A percentile compares a stretch with the other conserved stretches of the same genome.
phyloP scores from a whole-genome alignment of 2,888 invertebrate genomes.

The Unio delphinus region DNA sequence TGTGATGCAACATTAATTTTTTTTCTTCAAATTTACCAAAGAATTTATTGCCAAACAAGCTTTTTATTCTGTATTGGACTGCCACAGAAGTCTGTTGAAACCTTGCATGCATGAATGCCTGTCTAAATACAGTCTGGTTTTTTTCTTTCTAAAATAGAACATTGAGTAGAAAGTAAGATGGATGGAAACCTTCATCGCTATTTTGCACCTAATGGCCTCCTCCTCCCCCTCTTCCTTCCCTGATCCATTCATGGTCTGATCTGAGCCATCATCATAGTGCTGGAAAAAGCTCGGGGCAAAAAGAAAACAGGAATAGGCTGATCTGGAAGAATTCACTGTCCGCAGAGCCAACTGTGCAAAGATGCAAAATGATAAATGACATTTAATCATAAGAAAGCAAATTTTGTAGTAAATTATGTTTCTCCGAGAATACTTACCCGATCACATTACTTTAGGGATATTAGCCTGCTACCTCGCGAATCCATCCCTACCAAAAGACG shows the following conservation, averaged over 20 bases:
- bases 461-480: too few species aligned
- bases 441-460: too few species aligned
- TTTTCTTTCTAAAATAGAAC: background rate
- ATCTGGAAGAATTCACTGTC: slow-evolving; percentile 87
- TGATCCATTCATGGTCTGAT: slow-evolving; percentile 56
- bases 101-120: too few species aligned
- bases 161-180: background rate
- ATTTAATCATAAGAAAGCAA: too few species aligned
- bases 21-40: too few species aligned
- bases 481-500: too few species aligned
- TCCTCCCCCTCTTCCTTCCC: slow-evolving; percentile 75
- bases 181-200: slow-evolving; percentile 82
- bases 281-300: slow-evolving; percentile 86
- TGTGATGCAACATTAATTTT: too few species aligned
- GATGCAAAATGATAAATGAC: background rate
- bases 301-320: slow-evolving; percentile 85
- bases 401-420: too few species aligned
- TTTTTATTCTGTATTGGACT: too few species aligned
- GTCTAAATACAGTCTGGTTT: background rate
- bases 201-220: slow-evolving; percentile 82
- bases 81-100: too few species aligned
- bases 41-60: too few species aligned
- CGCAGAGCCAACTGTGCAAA: slow-evolving; percentile 77
- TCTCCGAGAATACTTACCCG: too few species aligned
- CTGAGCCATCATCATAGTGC: slow-evolving; percentile 75